Conservation (phyloP, 2,888 invertebrate species). For the Chrysolina americana region DNA sequence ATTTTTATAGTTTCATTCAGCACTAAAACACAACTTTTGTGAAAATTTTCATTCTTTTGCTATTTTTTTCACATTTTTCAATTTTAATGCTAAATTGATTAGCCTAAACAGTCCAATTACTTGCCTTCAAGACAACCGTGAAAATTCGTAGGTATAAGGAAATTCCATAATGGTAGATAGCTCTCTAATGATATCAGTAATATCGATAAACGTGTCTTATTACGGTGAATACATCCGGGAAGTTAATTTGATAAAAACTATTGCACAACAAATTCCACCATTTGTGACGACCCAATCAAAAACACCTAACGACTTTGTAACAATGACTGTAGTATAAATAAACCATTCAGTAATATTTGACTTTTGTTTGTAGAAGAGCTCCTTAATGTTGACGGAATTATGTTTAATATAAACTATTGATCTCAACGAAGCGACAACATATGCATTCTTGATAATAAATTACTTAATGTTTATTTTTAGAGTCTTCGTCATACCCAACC, state of each 20-base stretch:
- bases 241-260: not conserved
- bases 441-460: slow-evolving; percentile 31
- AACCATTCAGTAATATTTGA: not conserved
- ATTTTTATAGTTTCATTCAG: no score
- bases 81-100: no score
- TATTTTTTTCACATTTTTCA: no score
- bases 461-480: slow-evolving; percentile 36
- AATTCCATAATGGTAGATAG: not conserved
- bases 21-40: no score
- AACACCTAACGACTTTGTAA: not conserved
- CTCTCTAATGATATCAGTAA: not conserved
- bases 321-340: not conserved
- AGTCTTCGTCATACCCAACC: slow-evolving; percentile 20
- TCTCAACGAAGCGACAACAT: not conserved
- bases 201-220: slow-evolving; percentile 4
- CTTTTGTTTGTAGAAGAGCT: not conserved
- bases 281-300: not conserved
- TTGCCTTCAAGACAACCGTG: no score
- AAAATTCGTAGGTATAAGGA: not conserved
- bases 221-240: slow-evolving; percentile 8
- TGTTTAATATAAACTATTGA: slow-evolving; percentile 20
- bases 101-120: no score
- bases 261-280: not conserved
- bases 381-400: not conserved
- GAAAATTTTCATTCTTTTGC: no score